Percentiles rank a stretch among this genome's conserved stretches.
Evolutionary conservation across 2,113 vertebrate genomes (phyloP).

Genomic region (Ophthalmolycus amberensis): DNA sequence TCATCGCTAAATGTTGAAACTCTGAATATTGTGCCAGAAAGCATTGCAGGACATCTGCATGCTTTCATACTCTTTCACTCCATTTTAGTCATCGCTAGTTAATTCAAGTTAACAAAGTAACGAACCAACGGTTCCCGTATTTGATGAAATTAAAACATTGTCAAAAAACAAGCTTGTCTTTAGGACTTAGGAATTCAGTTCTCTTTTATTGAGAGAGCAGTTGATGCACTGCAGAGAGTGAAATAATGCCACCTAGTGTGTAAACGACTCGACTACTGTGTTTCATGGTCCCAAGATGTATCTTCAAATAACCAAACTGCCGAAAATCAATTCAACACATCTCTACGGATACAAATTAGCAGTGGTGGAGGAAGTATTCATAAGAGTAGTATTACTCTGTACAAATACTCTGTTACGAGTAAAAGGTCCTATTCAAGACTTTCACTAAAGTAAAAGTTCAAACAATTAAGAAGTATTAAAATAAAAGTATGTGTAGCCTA

Average conservation of each 20-base stretch:
- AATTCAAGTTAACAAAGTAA: background rate
- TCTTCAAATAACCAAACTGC: background rate
- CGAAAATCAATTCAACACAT: background rate
- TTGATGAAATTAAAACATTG: slow-evolving; percentile 3
- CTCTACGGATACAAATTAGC: background rate
- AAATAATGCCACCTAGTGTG: slow-evolving; percentile 53
- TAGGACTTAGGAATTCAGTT: background rate
- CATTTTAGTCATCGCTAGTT: background rate
- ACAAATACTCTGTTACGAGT: background rate
- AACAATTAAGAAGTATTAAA: background rate
- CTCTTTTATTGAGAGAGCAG: background rate
- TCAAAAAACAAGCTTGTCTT: background rate
- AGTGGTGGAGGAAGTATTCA: background rate
- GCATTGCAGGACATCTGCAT: slow-evolving; percentile 29
- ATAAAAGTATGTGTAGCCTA: background rate
- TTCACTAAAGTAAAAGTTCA: background rate
- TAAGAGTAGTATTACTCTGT: background rate
- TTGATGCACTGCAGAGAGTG: background rate
- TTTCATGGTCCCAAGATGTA: background rate
- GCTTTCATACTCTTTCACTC: background rate
- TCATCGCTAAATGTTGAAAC: slow-evolving; percentile 53
- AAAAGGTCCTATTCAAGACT: background rate
- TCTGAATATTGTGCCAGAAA: slow-evolving; percentile 31
- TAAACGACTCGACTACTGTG: background rate
- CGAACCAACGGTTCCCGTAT: background rate